Conservation (phyloP, 1,140 invertebrate species). For the Venustaconcha ellipsiformis region DNA sequence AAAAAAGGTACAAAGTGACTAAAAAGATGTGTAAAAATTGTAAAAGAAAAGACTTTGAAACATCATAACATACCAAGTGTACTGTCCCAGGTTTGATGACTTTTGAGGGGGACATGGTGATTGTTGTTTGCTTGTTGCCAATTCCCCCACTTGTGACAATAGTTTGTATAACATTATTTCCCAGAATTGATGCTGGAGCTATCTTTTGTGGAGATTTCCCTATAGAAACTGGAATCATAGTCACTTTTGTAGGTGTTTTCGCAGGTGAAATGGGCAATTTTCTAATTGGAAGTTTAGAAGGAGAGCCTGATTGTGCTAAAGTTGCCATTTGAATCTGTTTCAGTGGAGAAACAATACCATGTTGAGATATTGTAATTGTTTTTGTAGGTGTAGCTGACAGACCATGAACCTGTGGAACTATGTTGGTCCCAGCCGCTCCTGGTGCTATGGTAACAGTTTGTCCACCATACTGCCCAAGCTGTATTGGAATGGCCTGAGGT, state of each 20-base stretch:
- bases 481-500: conserved; percentile 54
- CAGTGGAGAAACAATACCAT: conserved; percentile 57
- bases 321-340: conserved; percentile 25
- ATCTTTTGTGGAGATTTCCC: conserved; percentile 65
- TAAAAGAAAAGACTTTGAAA: no score
- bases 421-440: conserved; percentile 13
- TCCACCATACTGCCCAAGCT: conserved; percentile 38
- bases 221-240: conserved; percentile 67
- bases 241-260: conserved; percentile 66
- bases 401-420: conserved; percentile 19
- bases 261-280: conserved; percentile 65
- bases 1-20: no score
- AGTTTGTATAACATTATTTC: conserved; percentile 3
- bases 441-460: conserved; percentile 35
- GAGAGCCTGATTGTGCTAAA: conserved; percentile 39
- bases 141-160: conserved; percentile 26
- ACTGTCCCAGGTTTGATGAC: conserved; percentile 61
- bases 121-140: conserved; percentile 64
- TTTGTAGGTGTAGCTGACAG: conserved; percentile 72
- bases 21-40: no score
- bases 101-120: conserved; percentile 72
- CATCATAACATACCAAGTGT: conserved; percentile 39
- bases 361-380: conserved; percentile 78
- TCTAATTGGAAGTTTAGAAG: conserved; percentile 61
- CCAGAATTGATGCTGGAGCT: conserved; percentile 41